Base-by-base conservation (phyloP, 2,888 invertebrate genomes). In the Amblyjoppa fuscipennis region DNA sequence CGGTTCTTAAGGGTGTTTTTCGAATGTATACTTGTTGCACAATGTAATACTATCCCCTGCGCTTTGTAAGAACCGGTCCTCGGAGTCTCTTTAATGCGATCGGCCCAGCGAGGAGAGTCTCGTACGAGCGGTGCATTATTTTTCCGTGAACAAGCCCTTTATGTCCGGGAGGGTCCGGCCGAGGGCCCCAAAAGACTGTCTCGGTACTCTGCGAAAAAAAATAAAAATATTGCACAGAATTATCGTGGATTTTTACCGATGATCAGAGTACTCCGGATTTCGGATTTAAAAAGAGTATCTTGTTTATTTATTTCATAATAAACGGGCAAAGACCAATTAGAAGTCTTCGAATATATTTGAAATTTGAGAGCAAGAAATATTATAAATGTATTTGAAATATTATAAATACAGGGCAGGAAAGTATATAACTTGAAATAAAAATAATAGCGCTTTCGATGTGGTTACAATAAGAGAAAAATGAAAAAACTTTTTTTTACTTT, bases 31-130 rank as follows among this genome's bases (percentile, higher is more conserved):
- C 93, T 93, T 93, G 92, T 92, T 91, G 91, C 92, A 93, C 93
- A 94, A 93, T 94, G 94, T 94, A 94, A 94, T 92, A 92, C 91
- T 93, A 93, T 93, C 92, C 93, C 89, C 87, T 88, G 77, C 51
- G 73, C 80, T 85, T 91, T 90, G 87, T 90, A 85, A 71, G 75
- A 70, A 86, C 75, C 84, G 85, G 89, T 89, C 84, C 90, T 90
- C 90, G 87, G 88, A 92, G 91, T 90, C 90, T 91, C 91, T 90
- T 91, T 91, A 93, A 93, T 91, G 91, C 90, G 91, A 92, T 91
- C 91, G 92, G 89, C 89, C 86, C 86, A 45, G 74, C 75, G 66
- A 76, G 87, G 75, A 81, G 73, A 76, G 70, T 59, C 68, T 61
- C 86, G 79, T 69, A 83, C 31, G 41, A 31, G 87, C 86, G 69